phyloP scores from a whole-genome alignment of 2,113 vertebrate genomes.

The Cavia aperea region DNA sequence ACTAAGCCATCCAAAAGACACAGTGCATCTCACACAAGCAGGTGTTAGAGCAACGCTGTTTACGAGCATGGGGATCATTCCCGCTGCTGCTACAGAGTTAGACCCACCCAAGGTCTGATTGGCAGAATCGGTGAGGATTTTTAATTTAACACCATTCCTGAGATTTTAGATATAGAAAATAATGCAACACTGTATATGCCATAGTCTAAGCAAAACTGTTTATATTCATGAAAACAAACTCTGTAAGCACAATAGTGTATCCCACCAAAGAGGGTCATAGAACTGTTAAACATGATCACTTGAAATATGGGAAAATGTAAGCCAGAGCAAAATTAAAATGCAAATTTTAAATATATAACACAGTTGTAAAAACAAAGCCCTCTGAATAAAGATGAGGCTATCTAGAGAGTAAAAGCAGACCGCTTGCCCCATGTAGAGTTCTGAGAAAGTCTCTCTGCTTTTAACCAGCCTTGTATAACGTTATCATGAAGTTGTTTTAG shows the following conservation, averaged over 20 bases:
- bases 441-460: not conserved
- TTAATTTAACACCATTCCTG: not conserved
- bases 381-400: not conserved
- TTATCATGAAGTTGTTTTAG: not conserved
- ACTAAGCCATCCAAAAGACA: not conserved
- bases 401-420: not conserved
- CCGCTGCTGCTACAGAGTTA: not conserved
- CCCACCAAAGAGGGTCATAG: not conserved
- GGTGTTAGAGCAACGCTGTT: not conserved
- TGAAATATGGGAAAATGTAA: constrained; percentile 6
- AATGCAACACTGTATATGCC: not conserved
- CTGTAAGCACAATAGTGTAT: not conserved
- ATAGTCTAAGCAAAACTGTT: not conserved
- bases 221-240: not conserved
- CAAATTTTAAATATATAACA: constrained; percentile 20
- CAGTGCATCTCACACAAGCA: not conserved
- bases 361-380: not conserved
- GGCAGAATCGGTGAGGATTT: not conserved
- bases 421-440: not conserved
- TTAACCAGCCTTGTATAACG: not conserved
- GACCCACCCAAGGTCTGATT: not conserved
- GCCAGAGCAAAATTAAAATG: not conserved
- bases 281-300: not conserved
- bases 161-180: not conserved
- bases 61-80: not conserved